Evolutionary conservation across 2,888 invertebrate species (phyloP), one percentile per base, ranked within the genome.

Genomic region (Calameuta filiformis): DNA sequence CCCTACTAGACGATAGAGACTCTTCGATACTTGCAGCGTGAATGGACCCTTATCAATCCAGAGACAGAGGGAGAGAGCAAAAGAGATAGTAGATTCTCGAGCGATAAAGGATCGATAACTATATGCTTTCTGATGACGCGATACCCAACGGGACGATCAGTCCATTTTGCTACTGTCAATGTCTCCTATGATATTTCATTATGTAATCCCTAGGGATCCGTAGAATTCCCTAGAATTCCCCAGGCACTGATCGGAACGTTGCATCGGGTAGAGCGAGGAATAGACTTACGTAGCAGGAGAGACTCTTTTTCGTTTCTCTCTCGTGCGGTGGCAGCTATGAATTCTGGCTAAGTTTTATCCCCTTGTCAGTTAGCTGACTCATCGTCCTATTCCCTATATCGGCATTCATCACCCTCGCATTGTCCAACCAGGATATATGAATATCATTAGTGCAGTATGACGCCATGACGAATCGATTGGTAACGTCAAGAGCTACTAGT

Each of bases 131-230:
- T 56, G 56, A 56, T 56, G 23, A 56, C 56, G 56, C 56, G 56
- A 56, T 56, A 23, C 56, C 56, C 56, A 56, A 56, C 56, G 56
- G 56, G 23, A 56, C 56, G 56, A 37, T 37, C 56, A 30, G 78
- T 56, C 68, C 68, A 71, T 78, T 78, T 76, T 30, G 76, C 71
- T 73, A 71, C 78, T 35, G 78, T 73, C 78, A 78, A 86, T 87
- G 85, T 86, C 86, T 86, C 86, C 82, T 83, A 85, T 82, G 85
- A 89, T 88, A 89, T 89, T 89, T 89, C 89, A 89, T 89, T 87
- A 87, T 81, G 82, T 81, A 80, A 78, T 77, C 77, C 73, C 75
- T 69, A 73, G 73, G 77, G 76, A 78, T 79, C 76, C 78, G 75
- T 68, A 73, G 30, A 69, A 75, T 78, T 87, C 88, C 87, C 86